These are phyloP conservation scores for Phenacoccus solenopsis DNA, from an alignment of 1,140 invertebrate genomes.

Conservation along the genomic window DNA sequence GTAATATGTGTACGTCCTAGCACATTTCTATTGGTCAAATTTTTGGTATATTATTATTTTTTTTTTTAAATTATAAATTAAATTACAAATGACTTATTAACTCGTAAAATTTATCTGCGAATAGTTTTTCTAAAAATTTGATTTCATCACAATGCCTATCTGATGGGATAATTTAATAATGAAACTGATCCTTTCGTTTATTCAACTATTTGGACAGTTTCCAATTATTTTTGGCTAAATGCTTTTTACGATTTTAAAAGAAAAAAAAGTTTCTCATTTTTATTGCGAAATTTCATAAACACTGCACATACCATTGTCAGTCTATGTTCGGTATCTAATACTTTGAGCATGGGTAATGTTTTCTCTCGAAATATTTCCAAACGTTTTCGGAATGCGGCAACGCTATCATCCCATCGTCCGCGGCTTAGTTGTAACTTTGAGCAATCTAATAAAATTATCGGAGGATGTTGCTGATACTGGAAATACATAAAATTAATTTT, in stretches of 20 bases:
- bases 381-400: constrained; percentile 64
- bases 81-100: too few species aligned
- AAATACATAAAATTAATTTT: constrained; percentile 26
- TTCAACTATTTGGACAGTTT: too few species aligned
- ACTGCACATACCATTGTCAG: constrained; percentile 52
- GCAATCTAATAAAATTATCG: constrained; percentile 66
- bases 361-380: constrained; percentile 73
- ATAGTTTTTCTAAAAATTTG: too few species aligned
- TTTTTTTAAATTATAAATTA: too few species aligned
- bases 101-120: too few species aligned
- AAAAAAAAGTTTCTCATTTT: not conserved
- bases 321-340: constrained; percentile 60
- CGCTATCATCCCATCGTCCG: constrained; percentile 66
- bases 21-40: too few species aligned
- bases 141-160: too few species aligned
- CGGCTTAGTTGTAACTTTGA: constrained; percentile 71
- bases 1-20: too few species aligned
- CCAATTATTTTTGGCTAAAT: too few species aligned
- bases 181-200: too few species aligned
- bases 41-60: too few species aligned
- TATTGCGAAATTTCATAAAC: not conserved
- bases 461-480: constrained; percentile 58
- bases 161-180: too few species aligned
- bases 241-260: not conserved
- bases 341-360: constrained; percentile 74